Conservation (phyloP, 2,888 invertebrate species). For the Caenorhabditis sp. region DNA sequence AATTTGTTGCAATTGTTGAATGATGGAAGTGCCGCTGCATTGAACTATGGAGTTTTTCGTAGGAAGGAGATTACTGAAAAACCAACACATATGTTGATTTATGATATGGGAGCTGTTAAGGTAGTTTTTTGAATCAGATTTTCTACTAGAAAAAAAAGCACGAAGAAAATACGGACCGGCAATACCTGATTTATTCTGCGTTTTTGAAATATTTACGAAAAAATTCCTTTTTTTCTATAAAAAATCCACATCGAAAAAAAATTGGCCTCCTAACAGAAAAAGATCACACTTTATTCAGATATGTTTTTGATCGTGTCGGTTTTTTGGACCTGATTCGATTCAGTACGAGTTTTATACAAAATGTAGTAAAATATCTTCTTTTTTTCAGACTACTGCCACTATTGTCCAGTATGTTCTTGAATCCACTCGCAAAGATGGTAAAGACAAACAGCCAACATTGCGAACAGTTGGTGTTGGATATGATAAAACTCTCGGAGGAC, state of each 20-base stretch:
- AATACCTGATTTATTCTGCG: no score
- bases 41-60: constrained; percentile 95
- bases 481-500: constrained; percentile 87
- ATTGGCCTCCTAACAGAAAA: no score
- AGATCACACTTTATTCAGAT: no score
- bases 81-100: constrained; percentile 81
- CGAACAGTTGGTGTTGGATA: constrained; percentile 81
- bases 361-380: no score
- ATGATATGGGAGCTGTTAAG: constrained; percentile 95
- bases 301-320: no score
- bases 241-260: no score
- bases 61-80: constrained; percentile 78
- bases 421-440: constrained; percentile 40
- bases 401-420: constrained; percentile 50
- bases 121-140: constrained; percentile 10
- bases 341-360: no score
- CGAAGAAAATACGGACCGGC: no score
- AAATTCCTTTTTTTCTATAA: no score
- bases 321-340: no score
- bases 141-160: background rate
- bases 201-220: no score
- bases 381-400: constrained; percentile 46
- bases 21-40: constrained; percentile 92
- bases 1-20: constrained; percentile 81
- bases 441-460: constrained; percentile 53